These are phyloP conservation scores for Hipposideros larvatus DNA, from an alignment of 2,797 vertebrate genomes.

Conservation along the genomic window DNA sequence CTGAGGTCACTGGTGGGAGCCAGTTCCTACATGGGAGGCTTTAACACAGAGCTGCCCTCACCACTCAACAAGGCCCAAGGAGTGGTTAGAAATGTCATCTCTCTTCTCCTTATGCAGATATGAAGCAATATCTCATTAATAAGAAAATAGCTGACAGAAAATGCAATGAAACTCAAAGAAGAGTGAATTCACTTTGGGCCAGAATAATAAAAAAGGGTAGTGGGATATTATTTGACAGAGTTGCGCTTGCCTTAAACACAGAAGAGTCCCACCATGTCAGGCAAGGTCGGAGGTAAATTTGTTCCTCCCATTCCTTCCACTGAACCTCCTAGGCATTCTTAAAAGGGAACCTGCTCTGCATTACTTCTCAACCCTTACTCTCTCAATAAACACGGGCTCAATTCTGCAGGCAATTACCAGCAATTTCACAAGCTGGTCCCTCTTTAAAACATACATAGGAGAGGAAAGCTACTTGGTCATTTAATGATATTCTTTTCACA, in stretches of 20 bases:
- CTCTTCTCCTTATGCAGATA: background rate
- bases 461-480: constrained; percentile 15
- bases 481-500: constrained; percentile 70
- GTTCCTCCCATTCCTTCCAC: background rate
- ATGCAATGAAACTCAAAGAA: constrained; percentile 41
- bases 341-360: background rate
- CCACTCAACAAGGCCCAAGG: background rate
- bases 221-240: background rate
- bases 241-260: background rate
- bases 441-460: constrained; percentile 41
- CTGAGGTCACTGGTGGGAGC: background rate
- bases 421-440: constrained; percentile 9
- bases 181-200: background rate
- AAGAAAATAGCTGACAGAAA: constrained; percentile 42
- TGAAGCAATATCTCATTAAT: background rate
- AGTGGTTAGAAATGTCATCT: background rate
- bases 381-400: background rate
- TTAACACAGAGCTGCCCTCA: background rate
- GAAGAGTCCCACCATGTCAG: background rate
- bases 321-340: constrained; percentile 17
- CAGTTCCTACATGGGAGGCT: background rate
- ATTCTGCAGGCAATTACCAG: constrained; percentile 44
- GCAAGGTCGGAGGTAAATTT: background rate
- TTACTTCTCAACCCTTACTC: background rate
- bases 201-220: background rate